Conservation (phyloP, 2,797 vertebrate genomes). For the Meriones psammophilus region DNA sequence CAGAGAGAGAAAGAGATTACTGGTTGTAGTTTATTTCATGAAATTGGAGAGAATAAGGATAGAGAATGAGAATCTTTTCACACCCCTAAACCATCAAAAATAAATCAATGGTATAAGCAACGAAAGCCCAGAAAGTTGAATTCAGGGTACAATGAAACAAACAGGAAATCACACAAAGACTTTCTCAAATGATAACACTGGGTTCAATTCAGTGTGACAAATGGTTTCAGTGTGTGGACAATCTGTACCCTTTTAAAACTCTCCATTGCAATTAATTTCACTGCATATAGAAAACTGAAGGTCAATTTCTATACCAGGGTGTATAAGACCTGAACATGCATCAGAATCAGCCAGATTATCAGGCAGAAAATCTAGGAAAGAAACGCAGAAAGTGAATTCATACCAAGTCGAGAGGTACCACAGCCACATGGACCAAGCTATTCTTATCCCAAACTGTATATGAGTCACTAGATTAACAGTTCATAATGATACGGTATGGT, state of each 20-base stretch:
- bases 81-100: background rate
- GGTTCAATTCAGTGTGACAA: background rate
- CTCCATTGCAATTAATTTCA: background rate
- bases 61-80: background rate
- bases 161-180: background rate
- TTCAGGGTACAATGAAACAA: background rate
- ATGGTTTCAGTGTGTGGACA: background rate
- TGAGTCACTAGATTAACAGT: background rate
- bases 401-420: too few species aligned
- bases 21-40: too few species aligned
- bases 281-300: background rate
- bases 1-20: background rate
- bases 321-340: background rate
- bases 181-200: background rate
- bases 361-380: background rate
- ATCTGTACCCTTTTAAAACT: too few species aligned
- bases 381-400: accelerated
- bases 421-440: too few species aligned
- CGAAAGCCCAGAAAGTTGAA: background rate
- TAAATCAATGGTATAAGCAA: accelerated
- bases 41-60: accelerated
- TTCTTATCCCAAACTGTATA: background rate
- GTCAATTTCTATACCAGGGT: accelerated
- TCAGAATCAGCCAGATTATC: background rate
- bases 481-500: background rate